Evolutionary conservation across 2,797 vertebrate genomes (phyloP).

Genomic region (Australoheros facetus): DNA sequence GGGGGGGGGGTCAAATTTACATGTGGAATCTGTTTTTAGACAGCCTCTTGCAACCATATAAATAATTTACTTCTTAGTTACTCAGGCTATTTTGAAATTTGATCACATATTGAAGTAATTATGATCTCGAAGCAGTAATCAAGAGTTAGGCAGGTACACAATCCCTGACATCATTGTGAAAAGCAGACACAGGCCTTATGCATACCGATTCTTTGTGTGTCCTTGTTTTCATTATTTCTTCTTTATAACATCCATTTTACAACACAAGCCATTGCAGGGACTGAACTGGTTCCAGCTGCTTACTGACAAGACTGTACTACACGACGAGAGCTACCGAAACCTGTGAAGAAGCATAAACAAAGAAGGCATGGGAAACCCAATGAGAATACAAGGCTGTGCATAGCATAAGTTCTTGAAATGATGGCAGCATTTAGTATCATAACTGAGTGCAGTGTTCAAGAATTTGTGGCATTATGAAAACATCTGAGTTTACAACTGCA

Average conservation of each 20-base stretch:
- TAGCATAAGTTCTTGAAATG: neutral
- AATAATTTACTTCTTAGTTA: slow-evolving; percentile 35
- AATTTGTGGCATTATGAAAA: slow-evolving; percentile 50
- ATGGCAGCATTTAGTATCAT: slow-evolving; percentile 3
- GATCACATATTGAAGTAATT: slow-evolving; percentile 43
- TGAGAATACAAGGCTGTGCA: slow-evolving; percentile 22
- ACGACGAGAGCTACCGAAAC: slow-evolving; percentile 59
- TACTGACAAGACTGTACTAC: slow-evolving; percentile 50
- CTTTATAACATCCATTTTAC: slow-evolving; percentile 78
- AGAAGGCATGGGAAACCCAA: slow-evolving; percentile 25
- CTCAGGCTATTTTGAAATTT: slow-evolving; percentile 27
- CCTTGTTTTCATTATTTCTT: slow-evolving; percentile 84
- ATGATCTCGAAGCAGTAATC: slow-evolving; percentile 11
- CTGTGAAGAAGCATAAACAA: slow-evolving; percentile 70
- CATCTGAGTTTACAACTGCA: slow-evolving; percentile 48
- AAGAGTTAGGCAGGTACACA: slow-evolving; percentile 37
- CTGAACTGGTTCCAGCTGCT: slow-evolving; percentile 64
- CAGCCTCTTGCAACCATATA: slow-evolving; percentile 22
- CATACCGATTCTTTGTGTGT: slow-evolving; percentile 87
- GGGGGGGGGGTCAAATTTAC: slow-evolving; percentile 22
- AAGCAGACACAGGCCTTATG: slow-evolving; percentile 31
- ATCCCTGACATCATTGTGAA: slow-evolving; percentile 18
- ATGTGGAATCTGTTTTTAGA: slow-evolving; percentile 15
- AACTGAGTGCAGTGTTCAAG: neutral
- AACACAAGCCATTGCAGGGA: slow-evolving; percentile 70